Evolutionary conservation across 2,113 vertebrate species (phyloP).

Genomic region (Regulus satrapa): DNA sequence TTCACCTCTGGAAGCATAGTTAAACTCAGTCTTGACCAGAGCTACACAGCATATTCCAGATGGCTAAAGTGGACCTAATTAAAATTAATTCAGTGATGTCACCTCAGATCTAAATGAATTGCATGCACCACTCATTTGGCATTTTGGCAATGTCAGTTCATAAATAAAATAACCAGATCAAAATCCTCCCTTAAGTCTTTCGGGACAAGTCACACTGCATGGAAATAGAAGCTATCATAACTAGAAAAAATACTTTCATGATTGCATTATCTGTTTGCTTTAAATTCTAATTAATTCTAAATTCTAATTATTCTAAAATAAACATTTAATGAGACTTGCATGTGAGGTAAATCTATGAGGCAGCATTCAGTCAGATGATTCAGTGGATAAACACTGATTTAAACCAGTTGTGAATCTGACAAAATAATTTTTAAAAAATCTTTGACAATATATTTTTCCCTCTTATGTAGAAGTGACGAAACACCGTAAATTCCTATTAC

Average conservation of each 20-base stretch:
- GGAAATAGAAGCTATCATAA: background rate
- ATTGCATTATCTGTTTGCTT: background rate
- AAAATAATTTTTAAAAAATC: fast-evolving
- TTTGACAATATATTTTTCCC: background rate
- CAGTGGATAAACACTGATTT: background rate
- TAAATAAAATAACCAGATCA: conserved; percentile 23
- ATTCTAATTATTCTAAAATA: background rate
- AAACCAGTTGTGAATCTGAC: background rate
- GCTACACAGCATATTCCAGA: conserved; percentile 47
- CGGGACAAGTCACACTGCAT: background rate
- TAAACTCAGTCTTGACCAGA: conserved; percentile 26
- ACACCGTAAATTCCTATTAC: background rate
- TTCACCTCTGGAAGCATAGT: conserved; percentile 48
- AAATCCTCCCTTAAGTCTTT: conserved; percentile 16
- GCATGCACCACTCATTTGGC: conserved; percentile 43
- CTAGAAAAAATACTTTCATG: background rate
- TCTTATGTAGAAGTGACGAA: background rate
- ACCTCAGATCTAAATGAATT: conserved; percentile 53
- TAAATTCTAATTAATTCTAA: background rate
- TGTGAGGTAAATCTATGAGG: background rate
- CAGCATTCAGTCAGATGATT: background rate
- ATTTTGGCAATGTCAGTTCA: conserved; percentile 48
- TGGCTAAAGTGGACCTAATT: conserved; percentile 62
- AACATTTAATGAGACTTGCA: background rate
- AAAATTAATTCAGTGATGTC: conserved; percentile 61